Evolutionary conservation across 2,797 vertebrate genomes (phyloP).

Genomic region (Merluccius polli): DNA sequence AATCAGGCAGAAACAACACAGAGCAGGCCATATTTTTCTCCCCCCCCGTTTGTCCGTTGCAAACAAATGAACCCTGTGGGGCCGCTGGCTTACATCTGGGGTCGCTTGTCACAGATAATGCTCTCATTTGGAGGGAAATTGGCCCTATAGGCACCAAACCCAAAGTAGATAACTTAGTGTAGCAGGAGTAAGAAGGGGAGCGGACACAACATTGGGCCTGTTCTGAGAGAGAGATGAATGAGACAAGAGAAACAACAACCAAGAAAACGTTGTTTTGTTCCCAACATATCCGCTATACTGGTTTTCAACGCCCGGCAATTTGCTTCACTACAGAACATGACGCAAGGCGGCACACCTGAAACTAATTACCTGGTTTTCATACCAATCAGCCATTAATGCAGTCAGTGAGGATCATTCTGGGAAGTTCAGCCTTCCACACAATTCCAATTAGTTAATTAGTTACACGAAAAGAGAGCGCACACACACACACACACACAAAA

Average conservation of each 20-base stretch:
- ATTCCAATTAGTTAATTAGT: not conserved
- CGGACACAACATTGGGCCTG: not conserved
- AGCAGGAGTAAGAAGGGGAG: not conserved
- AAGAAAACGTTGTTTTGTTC: not conserved
- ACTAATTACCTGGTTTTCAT: not conserved
- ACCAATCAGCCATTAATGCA: not conserved
- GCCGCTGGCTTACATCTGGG: slow-evolving; percentile 50
- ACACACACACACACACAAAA: too few species aligned
- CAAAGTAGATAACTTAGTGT: slow-evolving; percentile 48
- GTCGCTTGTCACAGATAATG: slow-evolving; percentile 65
- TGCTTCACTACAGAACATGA: not conserved
- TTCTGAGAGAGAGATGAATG: slow-evolving; percentile 25
- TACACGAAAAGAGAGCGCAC: too few species aligned
- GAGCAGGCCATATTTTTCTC: slow-evolving; percentile 9
- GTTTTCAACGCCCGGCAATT: not conserved
- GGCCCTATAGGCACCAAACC: slow-evolving; percentile 51
- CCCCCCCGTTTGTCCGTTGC: slow-evolving; percentile 39
- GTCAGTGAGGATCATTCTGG: not conserved
- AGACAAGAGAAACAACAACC: not conserved
- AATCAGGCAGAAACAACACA: slow-evolving; percentile 49
- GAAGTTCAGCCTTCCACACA: not conserved
- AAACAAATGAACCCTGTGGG: slow-evolving; percentile 62
- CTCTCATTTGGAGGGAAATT: slow-evolving; percentile 67
- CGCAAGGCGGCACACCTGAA: not conserved
- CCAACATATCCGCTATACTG: not conserved